Conservation (phyloP, 2,113 vertebrate genomes). For the Grammomys surdaster region DNA sequence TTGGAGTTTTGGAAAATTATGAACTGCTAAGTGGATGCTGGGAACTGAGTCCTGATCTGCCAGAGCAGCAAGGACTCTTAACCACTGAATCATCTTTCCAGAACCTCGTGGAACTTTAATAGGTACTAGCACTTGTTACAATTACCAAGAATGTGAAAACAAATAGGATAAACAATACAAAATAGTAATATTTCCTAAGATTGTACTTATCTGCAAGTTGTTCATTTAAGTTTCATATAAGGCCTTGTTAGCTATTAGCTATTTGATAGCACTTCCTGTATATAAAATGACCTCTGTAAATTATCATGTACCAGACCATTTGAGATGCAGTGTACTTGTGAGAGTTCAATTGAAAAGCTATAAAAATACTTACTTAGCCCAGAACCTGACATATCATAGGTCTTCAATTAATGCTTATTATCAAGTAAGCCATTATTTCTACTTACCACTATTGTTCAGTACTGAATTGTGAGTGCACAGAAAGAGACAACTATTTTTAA, state of each 20-base stretch:
- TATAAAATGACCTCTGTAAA: not conserved
- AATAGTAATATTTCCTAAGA: slow-evolving; percentile 6
- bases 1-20: not conserved
- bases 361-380: slow-evolving; percentile 46
- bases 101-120: not conserved
- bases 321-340: not conserved
- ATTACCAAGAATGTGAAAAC: slow-evolving; percentile 31
- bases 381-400: not conserved
- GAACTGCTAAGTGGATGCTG: not conserved
- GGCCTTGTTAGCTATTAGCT: slow-evolving; percentile 12
- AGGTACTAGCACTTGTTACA: not conserved
- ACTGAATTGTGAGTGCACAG: slow-evolving; percentile 5
- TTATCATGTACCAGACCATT: slow-evolving; percentile 38
- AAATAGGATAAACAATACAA: slow-evolving; percentile 40
- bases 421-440: slow-evolving; percentile 40
- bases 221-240: not conserved
- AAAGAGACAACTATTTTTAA: slow-evolving; percentile 54
- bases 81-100: not conserved
- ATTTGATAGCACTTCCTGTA: slow-evolving; percentile 24
- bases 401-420: slow-evolving; percentile 32
- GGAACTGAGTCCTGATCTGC: not conserved
- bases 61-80: not conserved
- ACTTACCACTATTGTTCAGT: slow-evolving; percentile 1
- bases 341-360: slow-evolving; percentile 20
- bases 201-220: not conserved